Evolutionary conservation across 1,140 invertebrate species (phyloP), one percentile per base, ranked within the genome.

Genomic region (Caenorhabditis brenneri): DNA sequence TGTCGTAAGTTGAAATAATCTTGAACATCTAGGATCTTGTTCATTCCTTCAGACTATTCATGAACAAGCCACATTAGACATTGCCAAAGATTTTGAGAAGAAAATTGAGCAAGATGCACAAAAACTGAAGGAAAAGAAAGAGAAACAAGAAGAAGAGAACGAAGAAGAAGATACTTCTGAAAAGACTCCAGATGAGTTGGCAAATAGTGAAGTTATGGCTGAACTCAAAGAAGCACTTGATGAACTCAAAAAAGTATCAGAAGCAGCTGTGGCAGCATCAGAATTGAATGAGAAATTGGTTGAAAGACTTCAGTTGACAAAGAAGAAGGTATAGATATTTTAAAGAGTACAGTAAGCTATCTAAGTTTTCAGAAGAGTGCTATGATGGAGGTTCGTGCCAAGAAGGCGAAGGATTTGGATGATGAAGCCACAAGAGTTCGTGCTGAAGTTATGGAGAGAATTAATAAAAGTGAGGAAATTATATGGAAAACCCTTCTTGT

Each of bases 41-140:
- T n/a, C n/a, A n/a, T n/a, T n/a, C n/a, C 10, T 15, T 15, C 24
- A 82, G 83, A 55, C 31, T 60, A 80, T 84, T 29, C 83, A 84
- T 24, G 78, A 84, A 22, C 42, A 42, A 69, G 83, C 83, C 16
- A 78, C 74, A n/a, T 12, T 49, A 0, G 83, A 84, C 48, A 78
- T 84, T 15, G 83, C 83, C 79, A 80, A 84, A n/a, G 83, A 84
- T 15, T 48, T 78, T 9, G 74, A 83, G 69, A 46, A 78, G 29
- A 79, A 78, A 39, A 79, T 49, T 16, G 29, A 83, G 27, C 24
- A 82, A 6, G 51, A 80, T 15, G 79, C 46, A 4, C 12, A 80
- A 36, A 49, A 80, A 22, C n/a, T 81, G 80, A 60, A 82, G 74
- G 60, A 74, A 24, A 33, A 65, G 48, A 46, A 81, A 29, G 36